Conservation (phyloP, 23 tunicate genomes). For the Botrylloides violaceus region DNA sequence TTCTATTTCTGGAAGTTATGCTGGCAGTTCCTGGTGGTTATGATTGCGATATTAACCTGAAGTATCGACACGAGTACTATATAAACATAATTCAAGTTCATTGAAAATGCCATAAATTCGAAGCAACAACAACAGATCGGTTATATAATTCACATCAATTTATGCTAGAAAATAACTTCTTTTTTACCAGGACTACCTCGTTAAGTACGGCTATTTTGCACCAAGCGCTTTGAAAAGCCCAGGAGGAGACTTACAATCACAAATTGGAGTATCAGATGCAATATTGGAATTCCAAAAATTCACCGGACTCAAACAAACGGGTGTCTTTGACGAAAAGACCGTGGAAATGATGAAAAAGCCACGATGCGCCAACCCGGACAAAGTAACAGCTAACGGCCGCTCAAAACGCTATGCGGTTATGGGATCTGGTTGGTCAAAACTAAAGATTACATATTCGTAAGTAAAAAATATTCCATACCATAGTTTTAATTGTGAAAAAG, state of each 20-base stretch:
- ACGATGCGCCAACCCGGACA: constrained; percentile 78
- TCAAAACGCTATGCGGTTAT: constrained; percentile 51
- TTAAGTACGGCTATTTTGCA: constrained; percentile 64
- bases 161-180: too few relatives aligned
- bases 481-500: neutral
- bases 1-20: too few relatives aligned
- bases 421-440: constrained; percentile 50
- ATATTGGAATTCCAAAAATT: constrained; percentile 52
- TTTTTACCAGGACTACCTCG: constrained; percentile 47
- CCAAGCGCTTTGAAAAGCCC: constrained; percentile 29
- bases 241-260: constrained; percentile 26
- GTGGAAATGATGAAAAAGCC: constrained; percentile 57
- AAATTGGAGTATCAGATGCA: constrained; percentile 38
- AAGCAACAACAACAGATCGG: too few relatives aligned
- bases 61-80: too few relatives aligned
- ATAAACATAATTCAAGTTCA: too few relatives aligned
- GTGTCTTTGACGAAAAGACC: constrained; percentile 52
- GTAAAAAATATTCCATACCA: constrained; percentile 1
- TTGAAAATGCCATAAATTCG: too few relatives aligned
- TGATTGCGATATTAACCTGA: too few relatives aligned
- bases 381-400: constrained; percentile 35
- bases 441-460: constrained; percentile 59
- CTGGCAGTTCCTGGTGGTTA: too few relatives aligned
- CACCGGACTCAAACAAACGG: constrained; percentile 44
- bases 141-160: too few relatives aligned